Evolutionary conservation across 2,797 vertebrate species (phyloP).

Genomic region (Lophotriccus pileatus): DNA sequence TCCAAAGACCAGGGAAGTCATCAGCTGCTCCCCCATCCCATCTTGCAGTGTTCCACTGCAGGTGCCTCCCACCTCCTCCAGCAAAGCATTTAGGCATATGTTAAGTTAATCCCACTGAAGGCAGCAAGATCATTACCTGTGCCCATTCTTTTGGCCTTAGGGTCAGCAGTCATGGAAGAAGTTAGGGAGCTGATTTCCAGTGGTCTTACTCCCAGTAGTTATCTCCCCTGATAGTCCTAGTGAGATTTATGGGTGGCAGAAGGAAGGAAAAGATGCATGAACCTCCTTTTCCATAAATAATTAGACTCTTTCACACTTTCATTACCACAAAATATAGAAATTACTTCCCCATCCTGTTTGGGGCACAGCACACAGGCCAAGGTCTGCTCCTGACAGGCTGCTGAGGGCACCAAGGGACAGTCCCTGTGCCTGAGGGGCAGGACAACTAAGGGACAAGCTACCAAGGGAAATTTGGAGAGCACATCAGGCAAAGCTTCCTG

Average conservation of each 20-base stretch:
- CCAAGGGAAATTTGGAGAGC: background rate
- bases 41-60: background rate
- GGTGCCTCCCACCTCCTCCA: background rate
- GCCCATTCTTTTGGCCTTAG: background rate
- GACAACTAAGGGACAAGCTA: background rate
- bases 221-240: background rate
- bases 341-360: background rate
- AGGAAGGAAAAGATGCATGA: background rate
- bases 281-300: background rate
- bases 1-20: background rate
- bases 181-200: background rate
- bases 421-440: background rate
- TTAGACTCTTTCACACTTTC: background rate
- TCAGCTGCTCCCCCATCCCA: background rate
- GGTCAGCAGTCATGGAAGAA: background rate
- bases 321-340: background rate
- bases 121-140: background rate
- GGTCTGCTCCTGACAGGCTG: background rate
- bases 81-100: background rate
- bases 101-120: background rate
- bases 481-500: background rate
- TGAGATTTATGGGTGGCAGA: background rate
- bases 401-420: background rate
- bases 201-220: background rate
- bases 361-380: background rate